Conservation (phyloP, 2,113 vertebrate species). For the Dipodomys stephensi region DNA sequence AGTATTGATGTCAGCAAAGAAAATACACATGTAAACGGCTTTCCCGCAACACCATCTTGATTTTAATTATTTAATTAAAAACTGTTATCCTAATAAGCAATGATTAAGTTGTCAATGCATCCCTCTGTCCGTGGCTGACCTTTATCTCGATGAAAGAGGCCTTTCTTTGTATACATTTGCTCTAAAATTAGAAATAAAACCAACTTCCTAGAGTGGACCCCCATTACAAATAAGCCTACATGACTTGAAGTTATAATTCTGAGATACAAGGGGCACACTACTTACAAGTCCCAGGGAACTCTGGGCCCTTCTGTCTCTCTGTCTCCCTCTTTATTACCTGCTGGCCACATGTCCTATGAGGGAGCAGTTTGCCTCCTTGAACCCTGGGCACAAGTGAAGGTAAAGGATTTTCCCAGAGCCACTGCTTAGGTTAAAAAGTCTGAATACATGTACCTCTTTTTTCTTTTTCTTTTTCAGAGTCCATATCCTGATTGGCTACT, state of each 20-base stretch:
- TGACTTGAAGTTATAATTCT: neutral
- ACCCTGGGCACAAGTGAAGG: neutral
- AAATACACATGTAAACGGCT: conserved; percentile 82
- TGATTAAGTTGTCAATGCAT: conserved; percentile 73
- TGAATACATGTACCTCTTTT: neutral
- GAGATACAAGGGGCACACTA: neutral
- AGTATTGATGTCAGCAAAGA: conserved; percentile 82
- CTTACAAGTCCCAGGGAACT: neutral
- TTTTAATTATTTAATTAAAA: conserved; percentile 84
- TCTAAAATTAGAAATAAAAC: conserved; percentile 69
- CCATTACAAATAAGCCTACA: neutral
- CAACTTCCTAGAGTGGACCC: neutral
- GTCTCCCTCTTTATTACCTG: neutral
- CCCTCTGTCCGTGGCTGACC: conserved; percentile 29
- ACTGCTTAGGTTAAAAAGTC: neutral
- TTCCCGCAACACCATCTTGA: conserved; percentile 61
- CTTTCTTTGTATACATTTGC: conserved; percentile 65
- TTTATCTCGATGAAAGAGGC: conserved; percentile 60
- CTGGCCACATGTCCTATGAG: neutral
- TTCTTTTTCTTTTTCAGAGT: neutral
- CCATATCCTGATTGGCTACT: neutral
- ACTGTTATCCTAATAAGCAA: conserved; percentile 76
- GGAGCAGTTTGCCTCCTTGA: neutral
- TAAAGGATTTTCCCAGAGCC: conserved; percentile 41
- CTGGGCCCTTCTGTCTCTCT: neutral